Conservation (phyloP, 2,888 invertebrate species). For the Heliconius ethilla region DNA sequence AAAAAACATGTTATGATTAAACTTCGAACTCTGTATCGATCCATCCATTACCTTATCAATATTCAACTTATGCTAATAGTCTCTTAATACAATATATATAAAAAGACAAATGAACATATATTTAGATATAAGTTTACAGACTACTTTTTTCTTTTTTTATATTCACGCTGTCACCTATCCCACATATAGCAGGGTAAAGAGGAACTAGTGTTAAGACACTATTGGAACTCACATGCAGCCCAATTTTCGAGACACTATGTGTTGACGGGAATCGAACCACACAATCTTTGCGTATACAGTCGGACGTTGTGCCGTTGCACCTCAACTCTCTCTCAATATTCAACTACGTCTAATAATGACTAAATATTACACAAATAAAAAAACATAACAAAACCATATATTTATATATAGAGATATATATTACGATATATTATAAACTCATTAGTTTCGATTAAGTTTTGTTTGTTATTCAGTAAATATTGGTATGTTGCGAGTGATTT, state of each 20-base stretch:
- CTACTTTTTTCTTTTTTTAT: too few species aligned
- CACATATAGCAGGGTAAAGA: not conserved
- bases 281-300: not conserved
- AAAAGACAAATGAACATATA: not conserved
- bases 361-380: not conserved
- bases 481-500: conserved; percentile 51
- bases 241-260: not conserved
- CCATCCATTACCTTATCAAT: conserved; percentile 11
- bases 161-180: not conserved
- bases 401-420: not conserved
- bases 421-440: conserved; percentile 20
- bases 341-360: not conserved
- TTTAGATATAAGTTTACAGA: too few species aligned
- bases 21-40: conserved; percentile 1
- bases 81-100: not conserved
- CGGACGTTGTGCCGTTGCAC: not conserved
- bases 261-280: not conserved
- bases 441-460: conserved; percentile 25
- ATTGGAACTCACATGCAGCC: not conserved
- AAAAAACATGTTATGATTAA: not conserved
- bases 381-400: not conserved
- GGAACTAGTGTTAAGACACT: not conserved
- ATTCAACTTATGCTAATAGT: not conserved
- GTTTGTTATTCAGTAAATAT: conserved; percentile 35
- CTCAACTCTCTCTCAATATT: not conserved